Evolutionary conservation across 2,888 invertebrate genomes (phyloP), one percentile per base, ranked within the genome.

Genomic region (Neoascia interrupta): DNA sequence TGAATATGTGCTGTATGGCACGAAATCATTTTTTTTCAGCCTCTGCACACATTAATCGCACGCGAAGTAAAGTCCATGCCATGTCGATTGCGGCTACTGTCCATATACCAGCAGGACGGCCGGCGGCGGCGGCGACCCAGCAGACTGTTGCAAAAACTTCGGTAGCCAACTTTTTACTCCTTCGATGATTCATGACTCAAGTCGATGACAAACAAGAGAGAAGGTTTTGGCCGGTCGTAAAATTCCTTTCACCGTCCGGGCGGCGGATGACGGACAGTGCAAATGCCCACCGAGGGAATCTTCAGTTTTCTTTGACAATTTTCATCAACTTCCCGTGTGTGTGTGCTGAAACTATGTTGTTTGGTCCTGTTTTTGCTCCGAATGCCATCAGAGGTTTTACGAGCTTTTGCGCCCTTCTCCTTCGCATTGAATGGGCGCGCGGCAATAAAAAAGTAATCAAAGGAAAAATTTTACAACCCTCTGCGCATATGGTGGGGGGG

Each of bases 391-490:
- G 21, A 49, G 73, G 61, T 41, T 73, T 79, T 73, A 68, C 43
- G 73, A 79, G 73, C 79, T 79, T 68, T 73, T 61, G 60, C 49
- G 47, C 41, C 72, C 43, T 19, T 28, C 15, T 36, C 58, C 18
- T 5, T 26, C 26, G 26, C 63, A 11, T 34, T 51, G 26, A 72
- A 64, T 64, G 58, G 51, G 36, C 37, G 39, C 15, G 36, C 36
- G 47, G 60, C 37, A 56, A 79, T 68, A 79, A 73, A 79, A 79
- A 73, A 61, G 73, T 79, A 79, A 79, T 79, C 79, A 73, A 73
- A 79, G 56, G 73, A 56, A 73, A 61, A 61, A 43, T 68, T 69
- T 73, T 61, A 79, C 61, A 63, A 66, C 54, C 66, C 60, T 43
- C 31, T 31, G 8, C 26, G 4, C 8, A 8, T 26, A 31, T 31